Base-by-base conservation (phyloP, 2,888 invertebrate genomes). In the Scaptomyza parva region DNA sequence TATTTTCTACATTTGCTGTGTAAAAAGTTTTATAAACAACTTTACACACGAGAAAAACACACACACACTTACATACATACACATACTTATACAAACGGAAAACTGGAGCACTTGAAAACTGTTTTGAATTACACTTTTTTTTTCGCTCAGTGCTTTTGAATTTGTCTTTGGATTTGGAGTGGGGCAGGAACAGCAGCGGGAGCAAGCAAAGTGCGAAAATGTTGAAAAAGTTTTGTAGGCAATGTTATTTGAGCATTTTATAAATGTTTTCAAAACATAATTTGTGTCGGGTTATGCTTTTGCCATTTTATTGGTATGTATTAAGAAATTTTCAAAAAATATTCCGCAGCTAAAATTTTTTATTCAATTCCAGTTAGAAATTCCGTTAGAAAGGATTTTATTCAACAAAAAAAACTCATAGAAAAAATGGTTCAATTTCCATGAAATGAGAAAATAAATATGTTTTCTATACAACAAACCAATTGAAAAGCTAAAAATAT, bases 61-160 rank as follows among this genome's bases (percentile, higher is more conserved):
- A 50, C 26, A 43, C 28, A 44, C 18, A 47, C 20, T 24, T 37
- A 47, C 37, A 60, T 43, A 40, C 47, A 58, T 59, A 28, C 28
- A 33, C 28, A 28, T 3, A 62, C 41, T 47, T 28, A 48, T 40
- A 58, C 28, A 18, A 9, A 14, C 6, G 39, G 47, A 60, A 66
- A 88, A 85, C 70, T 87, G 68, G 77, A 87, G 80, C 83, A 85
- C 79, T 85, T 74, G 75, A 82, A 87, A 71, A 87, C 85, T 82
- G 86, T 85, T 87, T 69, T 63, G 70, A 73, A 70, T 78, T 83
- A 88, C 80, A 77, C 83, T 80, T 75, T 66, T 71, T 33, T 37
- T 17, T 37, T n/a, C n/a, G 53, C 65, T 55, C 39, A 44, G 50
- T 60, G 60, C 61, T 78, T 59, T 58, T 54, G 44, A 52, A 61